Evolutionary conservation across 1,140 invertebrate genomes (phyloP).

Genomic region (Schlechtendalia chinensis): DNA sequence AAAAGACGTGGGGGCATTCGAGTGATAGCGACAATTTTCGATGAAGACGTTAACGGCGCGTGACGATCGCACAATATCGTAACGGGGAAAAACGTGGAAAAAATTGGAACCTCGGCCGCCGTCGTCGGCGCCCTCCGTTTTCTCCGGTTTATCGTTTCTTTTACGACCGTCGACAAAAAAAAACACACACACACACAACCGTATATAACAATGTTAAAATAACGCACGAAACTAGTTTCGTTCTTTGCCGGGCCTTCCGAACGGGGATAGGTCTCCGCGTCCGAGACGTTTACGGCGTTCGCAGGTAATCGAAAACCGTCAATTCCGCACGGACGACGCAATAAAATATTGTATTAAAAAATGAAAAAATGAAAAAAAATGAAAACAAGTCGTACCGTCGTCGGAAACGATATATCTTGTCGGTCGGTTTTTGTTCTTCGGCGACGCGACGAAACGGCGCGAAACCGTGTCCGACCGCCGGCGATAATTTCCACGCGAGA

Average conservation of each 20-base stretch:
- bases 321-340: conserved; percentile 27
- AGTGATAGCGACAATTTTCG: no score
- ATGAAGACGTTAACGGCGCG: conserved; percentile 49
- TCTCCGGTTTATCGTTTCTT: conserved; percentile 32
- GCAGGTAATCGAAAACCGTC: conserved; percentile 28
- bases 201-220: conserved; percentile 37
- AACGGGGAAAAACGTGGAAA: no score
- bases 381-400: no score
- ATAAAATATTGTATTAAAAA: conserved; percentile 41
- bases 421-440: not conserved
- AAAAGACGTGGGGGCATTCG: no score
- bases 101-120: conserved; percentile 3
- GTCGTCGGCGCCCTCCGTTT: conserved; percentile 43
- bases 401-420: conserved; percentile 32
- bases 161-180: conserved; percentile 44
- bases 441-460: not conserved
- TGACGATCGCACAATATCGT: conserved; percentile 49
- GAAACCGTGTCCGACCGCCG: no score
- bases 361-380: no score
- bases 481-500: no score
- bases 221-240: conserved; percentile 44
- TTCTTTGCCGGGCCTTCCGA: not conserved
- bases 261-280: no score
- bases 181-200: no score
- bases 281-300: conserved; percentile 18